Conservation (phyloP, 1,140 invertebrate species). For the Sycophila sp. region DNA sequence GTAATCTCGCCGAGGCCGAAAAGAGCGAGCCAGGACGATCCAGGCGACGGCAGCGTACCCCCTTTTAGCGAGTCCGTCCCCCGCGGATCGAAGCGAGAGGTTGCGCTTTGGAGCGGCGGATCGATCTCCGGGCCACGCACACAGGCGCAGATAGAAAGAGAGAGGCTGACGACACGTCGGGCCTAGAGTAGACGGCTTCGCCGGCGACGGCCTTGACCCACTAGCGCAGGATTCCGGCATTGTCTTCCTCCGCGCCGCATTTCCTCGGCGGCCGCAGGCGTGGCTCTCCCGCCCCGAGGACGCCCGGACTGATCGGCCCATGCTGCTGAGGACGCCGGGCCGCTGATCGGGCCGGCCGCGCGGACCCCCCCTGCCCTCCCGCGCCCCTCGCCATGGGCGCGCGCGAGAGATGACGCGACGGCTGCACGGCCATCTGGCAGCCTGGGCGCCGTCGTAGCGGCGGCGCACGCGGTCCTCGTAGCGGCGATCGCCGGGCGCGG, state of each 20-base stretch:
- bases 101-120: not conserved
- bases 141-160: too few species aligned
- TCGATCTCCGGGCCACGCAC: not conserved
- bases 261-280: not conserved
- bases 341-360: too few species aligned
- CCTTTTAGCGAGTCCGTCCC: not conserved
- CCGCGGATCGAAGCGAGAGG: not conserved
- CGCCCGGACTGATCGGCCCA: too few species aligned
- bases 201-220: not conserved
- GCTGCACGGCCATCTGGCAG: too few species aligned
- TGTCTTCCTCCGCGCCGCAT: not conserved
- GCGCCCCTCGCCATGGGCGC: too few species aligned
- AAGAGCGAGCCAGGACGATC: not conserved
- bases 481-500: not conserved
- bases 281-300: too few species aligned
- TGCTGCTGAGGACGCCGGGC: too few species aligned
- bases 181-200: too few species aligned
- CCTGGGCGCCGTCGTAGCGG: too few species aligned
- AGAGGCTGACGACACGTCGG: too few species aligned
- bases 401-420: not conserved
- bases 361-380: too few species aligned
- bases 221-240: not conserved
- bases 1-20: not conserved
- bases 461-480: too few species aligned
- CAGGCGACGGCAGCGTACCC: not conserved